Base-by-base conservation (phyloP, 2,113 vertebrate genomes). In the Callipepla californica region DNA sequence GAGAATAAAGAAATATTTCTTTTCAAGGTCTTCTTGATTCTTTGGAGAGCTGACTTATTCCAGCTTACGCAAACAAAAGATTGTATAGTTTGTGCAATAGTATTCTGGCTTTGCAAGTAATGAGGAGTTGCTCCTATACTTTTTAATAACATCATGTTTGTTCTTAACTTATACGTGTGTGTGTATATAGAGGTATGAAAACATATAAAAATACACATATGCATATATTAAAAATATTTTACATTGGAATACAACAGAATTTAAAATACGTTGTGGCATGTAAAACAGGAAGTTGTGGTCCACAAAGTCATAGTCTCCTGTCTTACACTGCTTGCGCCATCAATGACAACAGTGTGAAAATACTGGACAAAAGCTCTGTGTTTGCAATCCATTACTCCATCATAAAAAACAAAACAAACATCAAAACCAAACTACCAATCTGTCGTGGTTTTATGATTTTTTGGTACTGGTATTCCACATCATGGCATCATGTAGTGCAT, bases 291-390 rank as follows among this genome's bases (percentile, higher is more conserved):
- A 20, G 0, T 2, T 57, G 22, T 13, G 55, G 28, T 67, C 88
- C 62, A 48, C 59, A 36, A 57, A 76, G 20, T n/a, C 17, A 38
- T 75, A 82, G 75, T 76, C 61, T 68, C 82, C 13, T 72, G n/a
- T 61, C 14, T 13, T 6, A 45, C 57, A 51, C 9, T 8, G 65
- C 8, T 40, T 36, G 6, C 3, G 23, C 30, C 20, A 76, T 79
- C 80, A 81, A 78, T 91, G 44, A 67, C 69, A 91, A 79, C 44
- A 3, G 63, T 70, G 21, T 69, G 38, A 92, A 23, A 61, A 16
- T 61, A 22, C 28, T 22, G 21, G 20, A 83, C 20, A 83, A 90
- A 83, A 77, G 65, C 50, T 67, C n/a, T 28, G 5, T 73, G 50
- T 59, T 50, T 72, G 18, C 13, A 80, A n/a, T n/a, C 16, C 4